Conservation (phyloP, 2,113 vertebrate genomes). For the Dasyurus viverrinus region DNA sequence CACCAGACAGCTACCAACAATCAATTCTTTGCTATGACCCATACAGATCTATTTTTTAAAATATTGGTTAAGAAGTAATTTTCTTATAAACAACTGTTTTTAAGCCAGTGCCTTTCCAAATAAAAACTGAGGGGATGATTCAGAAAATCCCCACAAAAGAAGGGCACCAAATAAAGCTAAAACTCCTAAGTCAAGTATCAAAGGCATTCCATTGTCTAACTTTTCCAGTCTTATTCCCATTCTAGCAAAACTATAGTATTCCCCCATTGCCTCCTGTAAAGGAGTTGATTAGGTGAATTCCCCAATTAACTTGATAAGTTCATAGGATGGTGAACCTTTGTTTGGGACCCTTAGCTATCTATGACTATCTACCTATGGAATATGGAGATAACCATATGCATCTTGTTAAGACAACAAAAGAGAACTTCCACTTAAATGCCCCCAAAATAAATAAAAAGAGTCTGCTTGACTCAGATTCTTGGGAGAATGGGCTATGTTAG, state of each 20-base stretch:
- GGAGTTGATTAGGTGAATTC: not conserved
- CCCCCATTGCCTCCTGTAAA: not conserved
- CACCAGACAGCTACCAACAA: not conserved
- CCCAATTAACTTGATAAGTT: not conserved
- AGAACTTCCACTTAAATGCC: not conserved
- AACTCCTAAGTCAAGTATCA: not conserved
- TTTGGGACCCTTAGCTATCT: not conserved
- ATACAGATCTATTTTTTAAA: constrained; percentile 3
- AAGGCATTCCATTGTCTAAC: not conserved
- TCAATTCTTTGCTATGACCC: not conserved
- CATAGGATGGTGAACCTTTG: not conserved
- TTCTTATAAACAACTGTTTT: not conserved
- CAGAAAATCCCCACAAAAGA: constrained; percentile 40
- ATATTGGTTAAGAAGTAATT: not conserved
- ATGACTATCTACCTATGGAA: not conserved
- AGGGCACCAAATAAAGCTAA: not conserved
- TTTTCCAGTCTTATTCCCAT: not conserved
- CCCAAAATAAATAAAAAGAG: not conserved
- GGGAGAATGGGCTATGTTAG: not conserved
- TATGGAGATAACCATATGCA: not conserved
- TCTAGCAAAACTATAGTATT: not conserved
- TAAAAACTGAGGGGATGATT: not conserved
- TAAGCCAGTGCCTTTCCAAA: not conserved
- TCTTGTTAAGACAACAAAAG: too few relatives aligned
- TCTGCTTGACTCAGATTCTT: not conserved